Percentiles rank a stretch among this genome's conserved stretches.
phyloP scores from a whole-genome alignment of 2,888 invertebrate species.

The Spodoptera picta region DNA sequence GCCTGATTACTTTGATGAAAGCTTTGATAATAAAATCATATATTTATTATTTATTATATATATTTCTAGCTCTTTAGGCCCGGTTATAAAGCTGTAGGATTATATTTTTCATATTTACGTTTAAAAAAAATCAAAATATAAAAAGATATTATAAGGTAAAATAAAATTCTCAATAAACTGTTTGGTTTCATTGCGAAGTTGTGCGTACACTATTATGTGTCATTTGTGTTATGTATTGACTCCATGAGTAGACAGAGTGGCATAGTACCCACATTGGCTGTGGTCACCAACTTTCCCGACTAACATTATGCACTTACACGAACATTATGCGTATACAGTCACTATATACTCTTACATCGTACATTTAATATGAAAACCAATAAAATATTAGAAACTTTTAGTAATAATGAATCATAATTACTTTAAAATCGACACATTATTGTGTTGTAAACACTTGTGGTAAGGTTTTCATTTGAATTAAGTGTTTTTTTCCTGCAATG shows the following conservation, averaged over 20 bases:
- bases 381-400: not conserved
- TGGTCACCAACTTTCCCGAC: conserved; percentile 57
- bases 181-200: conserved; percentile 11
- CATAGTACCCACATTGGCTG: conserved; percentile 54
- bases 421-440: conserved; percentile 9
- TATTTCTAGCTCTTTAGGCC: too few species aligned
- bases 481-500: not conserved
- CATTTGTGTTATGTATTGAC: conserved; percentile 12
- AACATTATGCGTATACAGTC: conserved; percentile 26
- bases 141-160: too few species aligned
- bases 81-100: too few species aligned
- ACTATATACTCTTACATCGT: conserved; percentile 9
- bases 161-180: not conserved
- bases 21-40: too few species aligned
- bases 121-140: too few species aligned
- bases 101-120: too few species aligned
- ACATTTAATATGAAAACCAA: conserved; percentile 8
- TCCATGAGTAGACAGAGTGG: conserved; percentile 51
- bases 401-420: conserved; percentile 9
- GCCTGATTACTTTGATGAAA: conserved; percentile 10
- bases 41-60: too few species aligned
- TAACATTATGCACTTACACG: conserved; percentile 56
- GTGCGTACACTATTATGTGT: not conserved
- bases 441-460: conserved; percentile 14
- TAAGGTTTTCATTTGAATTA: conserved; percentile 11